Evolutionary conservation across 2,797 vertebrate genomes (phyloP).

Genomic region (Pseudochirops cupreus): DNA sequence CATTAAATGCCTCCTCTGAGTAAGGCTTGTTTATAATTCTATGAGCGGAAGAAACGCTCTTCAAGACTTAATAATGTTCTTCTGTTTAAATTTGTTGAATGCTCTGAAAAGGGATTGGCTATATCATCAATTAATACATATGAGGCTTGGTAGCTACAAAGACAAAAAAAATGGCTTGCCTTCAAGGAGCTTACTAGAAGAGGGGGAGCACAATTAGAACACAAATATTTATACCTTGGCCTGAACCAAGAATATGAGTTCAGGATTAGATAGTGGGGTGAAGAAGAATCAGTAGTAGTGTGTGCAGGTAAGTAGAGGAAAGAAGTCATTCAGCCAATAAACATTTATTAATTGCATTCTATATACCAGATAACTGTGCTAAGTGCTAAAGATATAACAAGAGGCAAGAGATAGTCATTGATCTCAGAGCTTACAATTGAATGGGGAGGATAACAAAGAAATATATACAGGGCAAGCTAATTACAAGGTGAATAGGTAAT

Average conservation of each 20-base stretch:
- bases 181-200: neutral
- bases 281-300: neutral
- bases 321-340: neutral
- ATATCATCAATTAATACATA: slow-evolving; percentile 52
- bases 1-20: neutral
- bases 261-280: neutral
- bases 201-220: too few species aligned
- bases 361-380: neutral
- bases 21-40: slow-evolving; percentile 66
- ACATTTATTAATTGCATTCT: neutral
- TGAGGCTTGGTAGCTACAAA: neutral
- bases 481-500: neutral
- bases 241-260: neutral
- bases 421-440: neutral
- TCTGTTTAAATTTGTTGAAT: slow-evolving; percentile 68
- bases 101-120: slow-evolving; percentile 55
- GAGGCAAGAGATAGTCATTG: neutral
- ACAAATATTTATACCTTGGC: neutral
- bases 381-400: neutral
- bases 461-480: neutral
- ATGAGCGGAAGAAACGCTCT: slow-evolving; percentile 61
- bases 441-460: neutral
- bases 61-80: slow-evolving; percentile 69
- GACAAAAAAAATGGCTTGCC: neutral
- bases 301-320: neutral